These are phyloP conservation scores for Troides helena DNA, from an alignment of 2,888 invertebrate genomes.

Conservation along the genomic window DNA sequence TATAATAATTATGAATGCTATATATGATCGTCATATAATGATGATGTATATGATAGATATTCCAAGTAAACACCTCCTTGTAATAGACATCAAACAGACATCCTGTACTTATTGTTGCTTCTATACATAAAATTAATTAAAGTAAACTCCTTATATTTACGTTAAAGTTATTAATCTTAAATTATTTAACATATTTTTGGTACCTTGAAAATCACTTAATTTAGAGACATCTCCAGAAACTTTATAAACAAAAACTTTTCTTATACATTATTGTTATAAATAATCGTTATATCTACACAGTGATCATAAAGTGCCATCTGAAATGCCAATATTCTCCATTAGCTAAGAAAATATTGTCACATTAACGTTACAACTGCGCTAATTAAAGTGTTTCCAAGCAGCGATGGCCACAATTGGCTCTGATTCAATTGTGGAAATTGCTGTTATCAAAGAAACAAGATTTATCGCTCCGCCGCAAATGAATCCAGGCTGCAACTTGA, in stretches of 20 bases:
- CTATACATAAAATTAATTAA: too few species aligned
- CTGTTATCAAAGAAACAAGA: slow-evolving; percentile 17
- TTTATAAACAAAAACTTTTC: neutral
- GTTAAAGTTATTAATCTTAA: too few species aligned
- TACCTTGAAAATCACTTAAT: too few species aligned
- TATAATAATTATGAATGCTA: too few species aligned
- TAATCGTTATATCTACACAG: neutral
- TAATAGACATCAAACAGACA: too few species aligned
- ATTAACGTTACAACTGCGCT: slow-evolving; percentile 11
- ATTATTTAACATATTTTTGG: too few species aligned
- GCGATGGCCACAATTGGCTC: slow-evolving; percentile 14
- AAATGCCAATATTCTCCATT: slow-evolving; percentile 9
- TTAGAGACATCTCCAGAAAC: neutral
- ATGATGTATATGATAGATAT: too few species aligned
- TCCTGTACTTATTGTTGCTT: too few species aligned
- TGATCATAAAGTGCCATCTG: slow-evolving; percentile 7
- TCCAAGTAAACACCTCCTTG: too few species aligned
- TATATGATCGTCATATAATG: too few species aligned
- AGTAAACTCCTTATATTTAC: too few species aligned
- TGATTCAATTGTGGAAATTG: slow-evolving; percentile 19
- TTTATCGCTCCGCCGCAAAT: slow-evolving; percentile 12
- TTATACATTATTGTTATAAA: neutral
- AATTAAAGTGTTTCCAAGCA: slow-evolving; percentile 21
- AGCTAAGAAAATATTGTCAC: slow-evolving; percentile 15
- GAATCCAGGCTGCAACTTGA: slow-evolving; percentile 1